Conservation (phyloP, 2,113 vertebrate species). For the Tenrec ecaudatus region DNA sequence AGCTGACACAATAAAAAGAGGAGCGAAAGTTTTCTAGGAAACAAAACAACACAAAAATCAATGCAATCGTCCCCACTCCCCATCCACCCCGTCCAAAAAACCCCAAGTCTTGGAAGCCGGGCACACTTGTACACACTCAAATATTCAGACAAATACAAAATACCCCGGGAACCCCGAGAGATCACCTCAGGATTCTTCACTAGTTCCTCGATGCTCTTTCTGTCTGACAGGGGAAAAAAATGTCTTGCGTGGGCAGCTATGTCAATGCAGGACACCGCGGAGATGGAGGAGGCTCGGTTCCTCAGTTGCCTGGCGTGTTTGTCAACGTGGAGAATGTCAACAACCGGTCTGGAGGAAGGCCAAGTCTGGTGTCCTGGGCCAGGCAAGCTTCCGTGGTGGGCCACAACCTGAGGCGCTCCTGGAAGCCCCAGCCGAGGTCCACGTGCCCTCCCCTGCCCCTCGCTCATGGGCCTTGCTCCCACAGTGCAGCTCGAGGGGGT, state of each 20-base stretch:
- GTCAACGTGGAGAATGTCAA: neutral
- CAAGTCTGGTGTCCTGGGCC: neutral
- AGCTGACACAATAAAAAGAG: conserved; percentile 80
- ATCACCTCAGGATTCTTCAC: neutral
- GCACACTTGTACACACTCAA: conserved; percentile 69
- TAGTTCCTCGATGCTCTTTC: neutral
- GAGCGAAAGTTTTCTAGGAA: conserved; percentile 48
- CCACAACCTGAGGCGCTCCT: neutral
- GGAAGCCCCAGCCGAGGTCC: neutral
- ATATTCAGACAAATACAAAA: conserved; percentile 43
- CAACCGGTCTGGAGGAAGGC: neutral
- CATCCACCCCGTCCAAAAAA: conserved; percentile 14
- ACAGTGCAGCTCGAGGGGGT: neutral
- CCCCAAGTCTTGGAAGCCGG: conserved; percentile 56
- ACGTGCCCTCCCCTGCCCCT: neutral
- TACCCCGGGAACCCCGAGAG: conserved; percentile 62
- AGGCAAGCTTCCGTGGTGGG: conserved; percentile 59
- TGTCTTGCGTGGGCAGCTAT: conserved; percentile 3
- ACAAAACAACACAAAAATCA: conserved; percentile 78
- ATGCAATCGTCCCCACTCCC: neutral
- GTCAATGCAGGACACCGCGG: neutral
- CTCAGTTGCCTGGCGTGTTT: neutral
- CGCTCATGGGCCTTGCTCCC: neutral
- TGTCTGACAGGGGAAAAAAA: neutral
- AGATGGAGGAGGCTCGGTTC: neutral